Evolutionary conservation across 53 echinoderm and acorn worm genomes (phyloP), one percentile per base, ranked within the genome.

Genomic region (Holothuria scabra): DNA sequence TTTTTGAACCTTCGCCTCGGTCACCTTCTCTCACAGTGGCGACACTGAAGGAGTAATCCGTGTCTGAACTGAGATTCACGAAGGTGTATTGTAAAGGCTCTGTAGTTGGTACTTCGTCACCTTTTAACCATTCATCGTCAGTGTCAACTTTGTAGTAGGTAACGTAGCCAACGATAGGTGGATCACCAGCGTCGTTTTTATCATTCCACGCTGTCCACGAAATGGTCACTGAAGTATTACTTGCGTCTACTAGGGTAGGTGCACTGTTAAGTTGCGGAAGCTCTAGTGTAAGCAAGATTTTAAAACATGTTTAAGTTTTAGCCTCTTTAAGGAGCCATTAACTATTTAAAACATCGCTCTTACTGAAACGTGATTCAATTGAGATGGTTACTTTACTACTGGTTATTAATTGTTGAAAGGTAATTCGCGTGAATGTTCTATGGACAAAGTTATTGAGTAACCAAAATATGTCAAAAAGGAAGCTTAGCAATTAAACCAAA

Each of bases 11-110:
- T 30, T 28, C 64, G 1, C 64, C 64, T 12, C 20, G 11, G 2
- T 64, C 64, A 18, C 64, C 64, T 22, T 64, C 64, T 64, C 64
- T 64, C 3, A 64, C 64, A 64, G 64, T 12, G 23, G 64, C 30
- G 3, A 64, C 64, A 64, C 64, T 64, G 64, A 64, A 64, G 9
- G 1, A 16, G 5, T 64, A 64, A 2, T 21, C 5, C 3, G 28
- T 25, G 14, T 25, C 30, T 13, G 26, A 2, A 12, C 2, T 9
- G 21, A 64, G 23, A 1, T 22, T 26, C 2, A 1, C 9, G 21
- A 30, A 16, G 14, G 1, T 12, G 20, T 18, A 64, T 21, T 26
- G 13, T 12, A 64, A 13, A 18, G 64, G 8, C 26, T 64, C 28
- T 3, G 4, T 6, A 2, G 64, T 0, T 25, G 26, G 5, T 64